A percentile compares a stretch with the other conserved stretches of the same genome.
These are phyloP conservation scores for Vulpes vulpes DNA, from an alignment of 2,113 vertebrate species.

Conservation along the genomic window DNA sequence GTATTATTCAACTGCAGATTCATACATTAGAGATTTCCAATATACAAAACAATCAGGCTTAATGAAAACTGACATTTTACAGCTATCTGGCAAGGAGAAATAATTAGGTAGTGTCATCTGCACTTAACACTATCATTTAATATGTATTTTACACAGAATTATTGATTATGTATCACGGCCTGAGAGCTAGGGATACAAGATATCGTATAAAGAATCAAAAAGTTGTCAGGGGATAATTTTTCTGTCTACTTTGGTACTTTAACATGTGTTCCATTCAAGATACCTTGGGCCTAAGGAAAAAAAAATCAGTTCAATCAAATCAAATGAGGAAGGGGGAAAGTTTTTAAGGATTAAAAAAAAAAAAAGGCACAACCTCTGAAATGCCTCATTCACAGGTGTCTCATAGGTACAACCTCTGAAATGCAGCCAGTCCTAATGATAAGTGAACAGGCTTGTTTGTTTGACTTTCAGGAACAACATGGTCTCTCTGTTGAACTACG, in stretches of 20 bases:
- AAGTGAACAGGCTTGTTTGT: not conserved
- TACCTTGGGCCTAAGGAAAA: not conserved
- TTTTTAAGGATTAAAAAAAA: not conserved
- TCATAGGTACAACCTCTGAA: not conserved
- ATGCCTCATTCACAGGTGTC: no score
- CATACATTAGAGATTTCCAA: not conserved
- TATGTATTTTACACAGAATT: slow-evolving; percentile 6
- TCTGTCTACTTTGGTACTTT: not conserved
- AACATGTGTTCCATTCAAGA: not conserved
- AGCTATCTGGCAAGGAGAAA: not conserved
- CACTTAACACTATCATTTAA: not conserved
- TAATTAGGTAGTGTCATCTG: not conserved
- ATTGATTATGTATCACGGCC: not conserved
- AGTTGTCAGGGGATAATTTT: not conserved
- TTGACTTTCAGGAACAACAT: not conserved
- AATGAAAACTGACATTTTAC: not conserved
- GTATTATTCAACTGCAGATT: not conserved
- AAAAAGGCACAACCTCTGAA: not conserved
- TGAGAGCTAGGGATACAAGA: not conserved
- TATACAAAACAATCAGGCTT: slow-evolving; percentile 28
- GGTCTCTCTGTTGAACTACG: not conserved
- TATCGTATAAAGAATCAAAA: not conserved
- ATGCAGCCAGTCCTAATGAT: not conserved
- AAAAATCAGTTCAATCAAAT: not conserved
- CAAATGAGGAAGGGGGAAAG: not conserved